These are phyloP conservation scores for Cynopterus sphinx DNA, from an alignment of 2,797 vertebrate genomes.

Conservation along the genomic window DNA sequence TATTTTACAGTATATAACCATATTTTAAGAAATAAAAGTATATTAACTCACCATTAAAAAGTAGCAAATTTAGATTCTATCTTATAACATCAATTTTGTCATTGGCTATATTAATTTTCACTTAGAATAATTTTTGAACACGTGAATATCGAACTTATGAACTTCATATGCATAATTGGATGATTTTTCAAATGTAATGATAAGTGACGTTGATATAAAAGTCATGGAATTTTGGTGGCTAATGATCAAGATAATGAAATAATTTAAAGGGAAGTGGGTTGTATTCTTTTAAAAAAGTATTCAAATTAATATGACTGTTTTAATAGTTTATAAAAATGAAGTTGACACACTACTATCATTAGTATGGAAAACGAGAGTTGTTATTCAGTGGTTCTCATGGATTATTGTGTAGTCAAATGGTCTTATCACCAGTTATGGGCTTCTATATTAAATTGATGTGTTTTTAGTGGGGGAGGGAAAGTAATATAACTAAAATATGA, in stretches of 20 bases:
- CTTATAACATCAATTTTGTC: neutral
- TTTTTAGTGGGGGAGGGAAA: neutral
- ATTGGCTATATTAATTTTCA: neutral
- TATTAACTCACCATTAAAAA: neutral
- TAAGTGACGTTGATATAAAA: neutral
- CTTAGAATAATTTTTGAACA: neutral
- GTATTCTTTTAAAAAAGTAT: neutral
- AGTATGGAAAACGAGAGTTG: neutral
- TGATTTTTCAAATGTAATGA: neutral
- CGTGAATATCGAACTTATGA: neutral
- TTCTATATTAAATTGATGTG: neutral
- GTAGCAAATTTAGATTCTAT: neutral
- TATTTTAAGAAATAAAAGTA: neutral
- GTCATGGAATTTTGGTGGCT: neutral
- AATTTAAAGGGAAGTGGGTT: conserved; percentile 11
- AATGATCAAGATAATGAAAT: neutral
- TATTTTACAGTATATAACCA: neutral
- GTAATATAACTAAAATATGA: neutral
- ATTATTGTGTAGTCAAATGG: neutral
- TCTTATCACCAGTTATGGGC: neutral
- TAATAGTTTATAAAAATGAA: neutral
- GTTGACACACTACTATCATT: neutral
- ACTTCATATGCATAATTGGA: neutral
- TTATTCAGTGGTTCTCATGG: neutral
- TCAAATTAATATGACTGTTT: neutral